These are phyloP conservation scores for Drosophila persimilis DNA, from an alignment of 1,140 invertebrate species.

Conservation along the genomic window DNA sequence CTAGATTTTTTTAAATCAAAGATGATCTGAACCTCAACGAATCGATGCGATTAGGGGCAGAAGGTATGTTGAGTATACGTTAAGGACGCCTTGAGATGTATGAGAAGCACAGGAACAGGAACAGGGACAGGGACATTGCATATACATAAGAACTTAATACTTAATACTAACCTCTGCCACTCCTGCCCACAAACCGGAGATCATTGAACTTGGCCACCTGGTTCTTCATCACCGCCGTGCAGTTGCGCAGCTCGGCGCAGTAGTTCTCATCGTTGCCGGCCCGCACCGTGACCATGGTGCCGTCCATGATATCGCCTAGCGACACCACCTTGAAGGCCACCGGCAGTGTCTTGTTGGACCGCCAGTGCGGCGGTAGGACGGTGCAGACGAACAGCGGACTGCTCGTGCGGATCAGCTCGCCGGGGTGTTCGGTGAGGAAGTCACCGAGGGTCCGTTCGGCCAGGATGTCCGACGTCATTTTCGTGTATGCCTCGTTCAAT, in stretches of 20 bases:
- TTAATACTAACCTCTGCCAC: constrained; percentile 94
- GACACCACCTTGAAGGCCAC: constrained; percentile 96
- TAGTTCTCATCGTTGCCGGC: constrained; percentile 99
- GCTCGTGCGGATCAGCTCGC: constrained; percentile 96
- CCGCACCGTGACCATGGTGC: constrained; percentile 96
- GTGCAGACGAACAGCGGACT: constrained; percentile 96
- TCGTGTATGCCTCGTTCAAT: constrained; percentile 92
- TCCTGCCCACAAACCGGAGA: constrained; percentile 97
- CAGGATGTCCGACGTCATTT: constrained; percentile 94
- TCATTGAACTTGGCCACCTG: constrained; percentile 99
- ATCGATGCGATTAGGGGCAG: no score
- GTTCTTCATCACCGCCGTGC: constrained; percentile 97
- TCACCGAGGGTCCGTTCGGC: constrained; percentile 94
- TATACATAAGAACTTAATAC: no score
- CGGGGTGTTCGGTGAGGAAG: constrained; percentile 95
- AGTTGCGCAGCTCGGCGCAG: constrained; percentile 96
- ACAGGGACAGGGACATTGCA: no score
- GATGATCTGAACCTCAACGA: no score
- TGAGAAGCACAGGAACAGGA: no score
- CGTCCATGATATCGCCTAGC: constrained; percentile 95
- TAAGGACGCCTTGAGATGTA: no score
- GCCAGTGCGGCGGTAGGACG: constrained; percentile 95
- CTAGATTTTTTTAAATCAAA: no score
- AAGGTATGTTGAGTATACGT: no score
- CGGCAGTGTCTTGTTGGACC: constrained; percentile 98